phyloP scores from a whole-genome alignment of 2,797 vertebrate genomes.

The Kryptopterus vitreolus region DNA sequence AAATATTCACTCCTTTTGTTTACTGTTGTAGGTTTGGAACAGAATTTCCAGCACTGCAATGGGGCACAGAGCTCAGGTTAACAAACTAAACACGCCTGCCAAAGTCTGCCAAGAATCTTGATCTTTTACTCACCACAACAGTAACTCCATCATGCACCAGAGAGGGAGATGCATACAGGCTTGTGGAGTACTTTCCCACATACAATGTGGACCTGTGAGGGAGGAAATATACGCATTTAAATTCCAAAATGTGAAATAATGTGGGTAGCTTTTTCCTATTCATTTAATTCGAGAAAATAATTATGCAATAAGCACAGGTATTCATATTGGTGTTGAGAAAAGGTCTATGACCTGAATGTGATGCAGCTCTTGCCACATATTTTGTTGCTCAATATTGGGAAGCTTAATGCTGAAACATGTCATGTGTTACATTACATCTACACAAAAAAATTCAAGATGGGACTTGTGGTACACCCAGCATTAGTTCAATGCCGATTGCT shows the following conservation, averaged over 20 bases:
- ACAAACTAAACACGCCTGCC: not conserved
- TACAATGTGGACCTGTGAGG: slow-evolving; percentile 88
- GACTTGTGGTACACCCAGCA: not conserved
- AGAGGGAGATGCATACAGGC: slow-evolving; percentile 92
- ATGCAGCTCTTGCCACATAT: not conserved
- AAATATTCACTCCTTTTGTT: not conserved
- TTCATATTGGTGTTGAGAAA: not conserved
- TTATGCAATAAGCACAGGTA: not conserved
- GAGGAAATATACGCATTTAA: not conserved
- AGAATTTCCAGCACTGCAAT: not conserved
- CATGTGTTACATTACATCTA: not conserved
- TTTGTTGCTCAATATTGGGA: not conserved
- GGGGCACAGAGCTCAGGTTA: not conserved
- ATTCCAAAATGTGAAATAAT: not conserved
- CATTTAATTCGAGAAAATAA: not conserved
- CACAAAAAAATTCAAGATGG: not conserved
- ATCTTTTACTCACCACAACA: slow-evolving; percentile 85
- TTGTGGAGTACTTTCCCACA: slow-evolving; percentile 93
- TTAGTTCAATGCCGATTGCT: not conserved
- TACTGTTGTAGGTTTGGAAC: not conserved
- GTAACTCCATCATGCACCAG: slow-evolving; percentile 96
- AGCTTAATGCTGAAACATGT: not conserved
- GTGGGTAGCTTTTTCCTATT: not conserved
- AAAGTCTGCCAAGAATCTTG: not conserved
- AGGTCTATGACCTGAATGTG: not conserved